phyloP scores from a whole-genome alignment of 2,797 vertebrate genomes.

The Darevskia mixta region DNA sequence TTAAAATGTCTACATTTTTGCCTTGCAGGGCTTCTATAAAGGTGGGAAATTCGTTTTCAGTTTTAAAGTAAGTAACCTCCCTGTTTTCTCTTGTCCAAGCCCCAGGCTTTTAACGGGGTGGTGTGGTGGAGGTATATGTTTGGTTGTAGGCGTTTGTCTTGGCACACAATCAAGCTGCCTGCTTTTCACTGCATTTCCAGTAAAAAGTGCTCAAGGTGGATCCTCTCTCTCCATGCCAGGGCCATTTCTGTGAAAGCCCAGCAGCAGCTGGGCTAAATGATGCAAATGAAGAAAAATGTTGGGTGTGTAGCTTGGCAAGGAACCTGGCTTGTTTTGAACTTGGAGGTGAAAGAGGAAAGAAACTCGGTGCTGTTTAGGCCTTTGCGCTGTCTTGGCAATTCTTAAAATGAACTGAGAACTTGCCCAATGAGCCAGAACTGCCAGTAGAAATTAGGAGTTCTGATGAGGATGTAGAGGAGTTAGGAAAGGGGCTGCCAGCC shows the following conservation, averaged over 20 bases:
- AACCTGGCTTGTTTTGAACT: not conserved
- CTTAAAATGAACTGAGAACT: not conserved
- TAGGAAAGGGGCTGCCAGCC: not conserved
- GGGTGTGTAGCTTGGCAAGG: not conserved
- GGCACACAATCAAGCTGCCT: not conserved
- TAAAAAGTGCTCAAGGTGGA: not conserved
- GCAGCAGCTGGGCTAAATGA: not conserved
- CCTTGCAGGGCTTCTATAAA: constrained; percentile 91
- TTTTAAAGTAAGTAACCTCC: constrained; percentile 89
- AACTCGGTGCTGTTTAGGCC: not conserved
- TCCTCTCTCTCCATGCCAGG: not conserved
- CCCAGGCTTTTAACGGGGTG: not conserved
- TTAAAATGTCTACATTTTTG: constrained; percentile 29
- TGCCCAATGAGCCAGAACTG: not conserved
- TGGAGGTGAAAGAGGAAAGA: not conserved
- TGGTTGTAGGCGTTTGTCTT: not conserved
- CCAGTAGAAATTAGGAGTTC: not conserved
- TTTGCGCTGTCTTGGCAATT: not conserved
- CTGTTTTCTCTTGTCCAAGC: not conserved
- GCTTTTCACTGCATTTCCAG: not conserved
- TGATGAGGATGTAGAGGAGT: not conserved
- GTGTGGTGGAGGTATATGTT: not conserved
- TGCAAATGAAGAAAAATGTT: not conserved
- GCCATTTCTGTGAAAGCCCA: not conserved
- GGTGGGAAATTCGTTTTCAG: constrained; percentile 95